Evolutionary conservation across 1,140 invertebrate species (phyloP), one percentile per base, ranked within the genome.

Genomic region (Laodelphax striatellus): DNA sequence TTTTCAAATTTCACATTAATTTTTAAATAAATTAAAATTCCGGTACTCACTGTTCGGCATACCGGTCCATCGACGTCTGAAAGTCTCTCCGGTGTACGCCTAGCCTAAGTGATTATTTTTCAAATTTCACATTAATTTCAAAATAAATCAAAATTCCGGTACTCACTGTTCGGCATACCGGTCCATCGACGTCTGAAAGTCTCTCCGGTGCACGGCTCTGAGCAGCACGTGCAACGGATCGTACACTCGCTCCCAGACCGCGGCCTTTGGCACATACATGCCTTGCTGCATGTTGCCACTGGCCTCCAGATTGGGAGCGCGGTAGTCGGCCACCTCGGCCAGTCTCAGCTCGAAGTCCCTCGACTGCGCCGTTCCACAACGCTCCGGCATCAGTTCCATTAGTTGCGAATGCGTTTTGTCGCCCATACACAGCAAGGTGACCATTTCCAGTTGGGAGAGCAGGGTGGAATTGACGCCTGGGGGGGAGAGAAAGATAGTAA

Each of bases 351-450:
- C 93, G 73, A 96, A 94, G 74, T 94, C 91, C 67, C 87, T 84
- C 52, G 87, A 90, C 70, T 93, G 90, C 21, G 88, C 86, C 67
- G 89, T 90, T 8, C 93, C 93, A 68, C 90, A 95, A 22, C 92
- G 80, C 76, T 97, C 94, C 0, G 95, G 94, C 88, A 97, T 94
- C 31, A 93, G 75, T 71, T 97, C 94, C 75, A 94, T 87, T 17
- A 97, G 76, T 71, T 97, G 93, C 65, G 90, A 94, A 74, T 97
- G 94, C 1, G 94, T 97, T 73, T 94, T 92, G 73, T 97, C 94
- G 50, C 85, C 84, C 73, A 95, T 93, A 67, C 92, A 94, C 44
- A 97, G 75, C 22, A 97, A 73, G 3, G 92, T 92, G 13, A 94
- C 87, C 79, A 98, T 94, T 80, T 98, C 95, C 57, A 95, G 76